These are phyloP conservation scores for Cochlearius cochlearius DNA, from an alignment of 2,113 vertebrate genomes.

Conservation along the genomic window DNA sequence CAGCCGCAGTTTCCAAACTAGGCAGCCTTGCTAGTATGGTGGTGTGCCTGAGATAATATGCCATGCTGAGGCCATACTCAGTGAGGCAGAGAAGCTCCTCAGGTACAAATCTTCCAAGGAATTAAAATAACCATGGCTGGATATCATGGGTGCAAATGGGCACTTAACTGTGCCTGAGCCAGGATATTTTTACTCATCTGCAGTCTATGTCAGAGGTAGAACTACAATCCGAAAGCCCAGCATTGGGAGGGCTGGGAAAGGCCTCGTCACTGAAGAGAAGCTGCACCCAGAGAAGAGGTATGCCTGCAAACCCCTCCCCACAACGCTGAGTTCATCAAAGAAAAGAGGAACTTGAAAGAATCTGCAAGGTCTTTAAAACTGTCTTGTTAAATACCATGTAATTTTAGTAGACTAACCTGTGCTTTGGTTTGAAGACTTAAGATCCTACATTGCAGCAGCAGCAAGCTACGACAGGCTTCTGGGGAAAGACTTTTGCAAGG, in stretches of 20 bases:
- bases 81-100: neutral
- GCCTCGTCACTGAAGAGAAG: neutral
- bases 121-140: neutral
- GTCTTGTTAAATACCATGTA: neutral
- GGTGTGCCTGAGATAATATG: neutral
- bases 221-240: neutral
- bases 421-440: neutral
- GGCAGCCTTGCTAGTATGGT: neutral
- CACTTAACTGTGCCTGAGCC: neutral
- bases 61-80: neutral
- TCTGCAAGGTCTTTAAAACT: neutral
- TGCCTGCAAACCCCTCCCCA: neutral
- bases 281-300: neutral
- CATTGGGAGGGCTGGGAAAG: neutral
- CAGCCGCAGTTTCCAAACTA: neutral
- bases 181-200: neutral
- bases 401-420: neutral
- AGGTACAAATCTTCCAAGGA: neutral
- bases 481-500: neutral
- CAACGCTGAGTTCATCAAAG: neutral
- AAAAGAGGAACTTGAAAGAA: neutral
- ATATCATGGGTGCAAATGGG: neutral
- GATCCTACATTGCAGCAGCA: neutral
- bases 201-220: neutral
- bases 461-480: neutral